Conservation (phyloP, 2,888 invertebrate species). For the Keiferia lycopersicella region DNA sequence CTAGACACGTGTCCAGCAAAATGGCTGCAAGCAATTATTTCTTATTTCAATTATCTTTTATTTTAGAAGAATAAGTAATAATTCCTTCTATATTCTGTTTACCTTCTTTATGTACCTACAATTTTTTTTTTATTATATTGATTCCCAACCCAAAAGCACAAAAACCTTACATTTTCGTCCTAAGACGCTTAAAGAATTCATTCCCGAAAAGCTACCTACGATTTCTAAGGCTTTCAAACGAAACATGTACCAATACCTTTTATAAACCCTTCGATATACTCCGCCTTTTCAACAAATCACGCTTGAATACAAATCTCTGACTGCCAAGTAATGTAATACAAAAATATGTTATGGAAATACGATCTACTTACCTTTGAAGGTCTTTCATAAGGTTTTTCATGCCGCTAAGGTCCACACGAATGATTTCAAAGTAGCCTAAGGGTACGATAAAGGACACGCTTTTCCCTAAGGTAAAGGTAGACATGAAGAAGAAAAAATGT, state of each 20-base stretch:
- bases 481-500: not conserved
- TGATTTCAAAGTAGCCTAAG: slow-evolving; percentile 4
- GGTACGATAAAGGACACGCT: slow-evolving; percentile 10
- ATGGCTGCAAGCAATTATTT: too few species aligned
- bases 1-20: too few species aligned
- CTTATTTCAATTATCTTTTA: too few species aligned
- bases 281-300: not conserved
- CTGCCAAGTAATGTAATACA: not conserved
- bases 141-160: too few species aligned
- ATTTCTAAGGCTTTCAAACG: not conserved
- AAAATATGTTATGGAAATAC: not conserved
- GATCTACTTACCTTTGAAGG: not conserved
- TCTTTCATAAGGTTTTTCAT: too few species aligned
- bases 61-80: too few species aligned
- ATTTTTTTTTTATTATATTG: too few species aligned
- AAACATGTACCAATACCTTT: not conserved
- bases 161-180: not conserved
- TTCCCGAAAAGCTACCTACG: not conserved
- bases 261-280: not conserved
- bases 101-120: too few species aligned
- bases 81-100: too few species aligned
- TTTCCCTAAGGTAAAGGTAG: slow-evolving; percentile 7
- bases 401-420: slow-evolving; percentile 8
- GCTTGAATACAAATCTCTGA: not conserved
- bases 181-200: not conserved